These are phyloP conservation scores for Mastigias papua DNA, from an alignment of 30 jellyfish, hydroid and myxozoan species.

Conservation along the genomic window DNA sequence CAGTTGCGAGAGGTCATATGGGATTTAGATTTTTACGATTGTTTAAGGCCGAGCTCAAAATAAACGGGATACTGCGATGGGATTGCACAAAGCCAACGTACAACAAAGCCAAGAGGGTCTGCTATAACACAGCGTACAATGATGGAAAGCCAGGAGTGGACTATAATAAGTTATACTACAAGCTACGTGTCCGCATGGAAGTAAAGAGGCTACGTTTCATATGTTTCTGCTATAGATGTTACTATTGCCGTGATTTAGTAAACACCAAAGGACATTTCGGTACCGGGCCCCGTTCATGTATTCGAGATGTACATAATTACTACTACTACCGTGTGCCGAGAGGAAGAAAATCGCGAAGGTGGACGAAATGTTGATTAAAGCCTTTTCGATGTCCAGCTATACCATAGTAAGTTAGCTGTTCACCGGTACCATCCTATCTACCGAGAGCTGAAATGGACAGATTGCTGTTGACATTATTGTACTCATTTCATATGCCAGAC, in stretches of 20 bases:
- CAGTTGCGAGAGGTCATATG: conserved; percentile 51
- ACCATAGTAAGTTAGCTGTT: too few species aligned
- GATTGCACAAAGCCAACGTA: conserved; percentile 78
- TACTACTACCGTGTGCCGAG: not conserved
- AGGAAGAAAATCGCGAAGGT: not conserved
- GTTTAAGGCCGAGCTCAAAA: conserved; percentile 50
- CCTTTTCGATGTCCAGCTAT: not conserved
- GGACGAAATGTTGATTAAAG: not conserved
- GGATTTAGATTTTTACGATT: conserved; percentile 46
- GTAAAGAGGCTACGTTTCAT: conserved; percentile 67
- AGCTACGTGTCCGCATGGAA: conserved; percentile 69
- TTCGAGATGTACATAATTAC: conserved; percentile 36
- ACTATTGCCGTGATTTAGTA: conserved; percentile 64
- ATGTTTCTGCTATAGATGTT: conserved; percentile 73
- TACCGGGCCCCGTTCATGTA: conserved; percentile 72
- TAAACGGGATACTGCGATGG: conserved; percentile 69
- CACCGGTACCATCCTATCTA: too few species aligned
- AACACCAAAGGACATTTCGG: conserved; percentile 73
- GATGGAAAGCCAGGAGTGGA: conserved; percentile 57
- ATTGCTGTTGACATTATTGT: too few species aligned
- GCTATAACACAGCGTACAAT: conserved; percentile 59
- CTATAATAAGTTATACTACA: conserved; percentile 76
- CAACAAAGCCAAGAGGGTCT: conserved; percentile 29
- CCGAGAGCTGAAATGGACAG: too few species aligned
- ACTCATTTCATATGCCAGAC: too few species aligned